phyloP scores from a whole-genome alignment of 2,888 invertebrate species.

The Philhelius pedissequus region DNA sequence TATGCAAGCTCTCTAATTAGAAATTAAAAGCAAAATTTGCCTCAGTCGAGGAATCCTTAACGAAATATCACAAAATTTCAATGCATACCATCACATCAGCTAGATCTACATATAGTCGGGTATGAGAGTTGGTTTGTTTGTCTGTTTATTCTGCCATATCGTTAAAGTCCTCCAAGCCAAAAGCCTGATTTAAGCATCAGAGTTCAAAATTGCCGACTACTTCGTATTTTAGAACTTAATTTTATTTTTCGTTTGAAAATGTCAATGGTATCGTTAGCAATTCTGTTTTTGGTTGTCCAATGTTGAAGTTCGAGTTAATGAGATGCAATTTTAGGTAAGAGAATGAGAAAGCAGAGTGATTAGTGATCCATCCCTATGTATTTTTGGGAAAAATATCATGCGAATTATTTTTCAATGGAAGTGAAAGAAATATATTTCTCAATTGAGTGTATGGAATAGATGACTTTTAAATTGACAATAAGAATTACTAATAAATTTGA shows the following conservation, averaged over 20 bases:
- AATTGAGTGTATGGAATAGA: background rate
- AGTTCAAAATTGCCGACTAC: background rate
- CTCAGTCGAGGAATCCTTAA: conserved; percentile 26
- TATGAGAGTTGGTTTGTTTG: background rate
- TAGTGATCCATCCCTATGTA: conserved; percentile 20
- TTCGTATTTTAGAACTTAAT: background rate
- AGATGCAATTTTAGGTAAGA: conserved; percentile 40
- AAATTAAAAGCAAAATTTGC: conserved; percentile 44
- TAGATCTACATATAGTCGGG: background rate
- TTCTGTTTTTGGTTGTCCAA: conserved; percentile 30
- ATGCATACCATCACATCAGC: background rate
- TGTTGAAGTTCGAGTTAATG: conserved; percentile 39
- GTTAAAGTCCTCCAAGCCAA: background rate
- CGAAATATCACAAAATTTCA: conserved; percentile 40
- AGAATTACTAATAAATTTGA: background rate
- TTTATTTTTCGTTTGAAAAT: conserved; percentile 19
- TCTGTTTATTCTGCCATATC: background rate
- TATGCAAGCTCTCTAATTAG: conserved; percentile 45
- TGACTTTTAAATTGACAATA: background rate
- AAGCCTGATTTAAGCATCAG: background rate
- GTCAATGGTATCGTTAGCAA: conserved; percentile 44
- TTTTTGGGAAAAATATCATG: background rate
- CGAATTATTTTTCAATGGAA: background rate
- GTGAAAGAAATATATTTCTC: background rate
- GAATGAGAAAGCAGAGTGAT: conserved; percentile 35